Percentiles rank a stretch among this genome's conserved stretches.
Evolutionary conservation across 2,888 invertebrate genomes (phyloP).

Genomic region (Nymphalis c-album): DNA sequence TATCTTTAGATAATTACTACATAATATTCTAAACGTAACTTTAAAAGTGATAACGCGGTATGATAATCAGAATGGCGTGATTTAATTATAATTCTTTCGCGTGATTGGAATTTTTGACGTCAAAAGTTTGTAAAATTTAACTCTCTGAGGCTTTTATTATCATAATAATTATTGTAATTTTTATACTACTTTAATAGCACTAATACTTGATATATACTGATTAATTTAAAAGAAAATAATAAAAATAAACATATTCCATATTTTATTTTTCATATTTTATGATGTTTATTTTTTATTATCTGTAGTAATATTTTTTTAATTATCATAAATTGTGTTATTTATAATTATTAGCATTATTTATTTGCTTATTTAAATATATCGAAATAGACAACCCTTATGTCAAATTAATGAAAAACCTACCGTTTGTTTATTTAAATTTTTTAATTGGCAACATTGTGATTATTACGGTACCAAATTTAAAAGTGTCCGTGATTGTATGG

Average conservation of each 20-base stretch:
- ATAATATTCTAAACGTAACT: neutral
- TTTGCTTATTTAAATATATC: constrained; percentile 1
- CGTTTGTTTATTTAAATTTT: neutral
- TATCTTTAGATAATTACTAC: neutral
- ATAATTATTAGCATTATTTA: neutral
- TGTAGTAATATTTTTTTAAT: constrained; percentile 8
- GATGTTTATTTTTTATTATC: constrained; percentile 6
- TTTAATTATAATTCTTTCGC: neutral
- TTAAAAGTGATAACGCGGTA: neutral
- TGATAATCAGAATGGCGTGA: neutral
- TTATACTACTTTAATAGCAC: constrained; percentile 8
- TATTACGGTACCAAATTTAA: neutral
- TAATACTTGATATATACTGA: neutral
- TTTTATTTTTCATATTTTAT: neutral
- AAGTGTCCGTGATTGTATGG: neutral
- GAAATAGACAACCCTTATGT: neutral
- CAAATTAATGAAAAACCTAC: neutral
- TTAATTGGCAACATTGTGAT: constrained; percentile 5
- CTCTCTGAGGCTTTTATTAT: constrained; percentile 3
- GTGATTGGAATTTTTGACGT: neutral
- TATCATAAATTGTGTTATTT: neutral
- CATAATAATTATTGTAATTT: constrained; percentile 3
- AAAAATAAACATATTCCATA: constrained; percentile 1
- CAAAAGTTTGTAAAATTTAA: neutral
- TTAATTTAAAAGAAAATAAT: neutral